Conservation (phyloP, 2,797 vertebrate genomes). For the Premnoplex brunnescens region DNA sequence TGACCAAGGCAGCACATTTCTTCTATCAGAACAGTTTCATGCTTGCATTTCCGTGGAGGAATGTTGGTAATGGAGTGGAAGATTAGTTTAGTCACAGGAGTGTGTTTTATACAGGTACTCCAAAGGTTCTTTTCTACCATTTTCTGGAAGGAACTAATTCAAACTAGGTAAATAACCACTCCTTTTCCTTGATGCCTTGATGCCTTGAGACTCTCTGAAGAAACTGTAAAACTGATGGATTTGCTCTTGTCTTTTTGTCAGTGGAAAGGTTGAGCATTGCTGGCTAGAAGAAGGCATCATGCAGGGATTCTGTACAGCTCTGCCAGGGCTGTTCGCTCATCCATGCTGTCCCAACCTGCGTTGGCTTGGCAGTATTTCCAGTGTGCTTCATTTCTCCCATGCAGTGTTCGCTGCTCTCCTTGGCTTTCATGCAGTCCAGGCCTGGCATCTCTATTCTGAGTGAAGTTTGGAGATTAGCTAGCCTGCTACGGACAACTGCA, state of each 20-base stretch:
- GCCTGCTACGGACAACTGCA: neutral
- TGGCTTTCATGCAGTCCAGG: neutral
- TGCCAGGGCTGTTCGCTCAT: neutral
- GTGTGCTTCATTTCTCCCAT: neutral
- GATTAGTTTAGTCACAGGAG: conserved; percentile 9
- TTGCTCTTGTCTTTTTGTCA: neutral
- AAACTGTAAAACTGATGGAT: neutral
- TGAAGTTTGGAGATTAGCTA: neutral
- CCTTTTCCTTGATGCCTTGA: neutral
- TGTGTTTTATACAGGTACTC: conserved; percentile 12
- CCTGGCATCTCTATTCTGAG: neutral
- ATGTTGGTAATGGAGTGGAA: neutral
- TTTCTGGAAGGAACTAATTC: conserved; percentile 32
- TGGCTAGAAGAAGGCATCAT: neutral
- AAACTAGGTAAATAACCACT: neutral
- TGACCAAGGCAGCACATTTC: neutral
- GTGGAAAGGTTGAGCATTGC: neutral
- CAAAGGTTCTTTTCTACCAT: conserved; percentile 9
- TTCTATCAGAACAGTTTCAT: neutral
- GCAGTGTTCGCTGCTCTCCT: neutral
- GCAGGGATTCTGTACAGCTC: neutral
- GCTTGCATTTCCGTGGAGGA: neutral
- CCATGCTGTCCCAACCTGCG: neutral
- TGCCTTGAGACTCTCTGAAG: neutral
- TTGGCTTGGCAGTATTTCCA: neutral